Conservation (phyloP, 2,113 vertebrate genomes). For the Heterotilapia buettikoferi region DNA sequence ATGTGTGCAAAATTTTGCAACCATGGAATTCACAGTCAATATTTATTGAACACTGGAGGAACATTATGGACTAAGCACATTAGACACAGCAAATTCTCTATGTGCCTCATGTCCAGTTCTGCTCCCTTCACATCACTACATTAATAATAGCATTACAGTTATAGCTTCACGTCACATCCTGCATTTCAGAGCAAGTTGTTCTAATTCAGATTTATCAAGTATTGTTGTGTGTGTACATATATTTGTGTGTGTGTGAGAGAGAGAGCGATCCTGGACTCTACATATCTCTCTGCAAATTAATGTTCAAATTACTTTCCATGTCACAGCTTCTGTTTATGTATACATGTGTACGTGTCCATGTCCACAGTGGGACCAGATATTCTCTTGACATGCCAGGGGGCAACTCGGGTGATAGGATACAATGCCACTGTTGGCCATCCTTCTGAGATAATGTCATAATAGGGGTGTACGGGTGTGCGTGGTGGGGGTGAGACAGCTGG, state of each 20-base stretch:
- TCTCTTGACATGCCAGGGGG: constrained; percentile 23
- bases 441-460: constrained; percentile 62
- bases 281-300: not conserved
- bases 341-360: not conserved
- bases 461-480: not conserved
- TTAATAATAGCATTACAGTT: not conserved
- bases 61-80: constrained; percentile 12
- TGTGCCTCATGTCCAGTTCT: not conserved
- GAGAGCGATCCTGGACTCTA: not conserved
- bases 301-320: not conserved
- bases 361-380: not conserved
- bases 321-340: not conserved
- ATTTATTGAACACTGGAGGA: not conserved
- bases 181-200: not conserved
- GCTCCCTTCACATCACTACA: constrained; percentile 9
- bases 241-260: not conserved
- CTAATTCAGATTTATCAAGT: not conserved
- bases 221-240: not conserved
- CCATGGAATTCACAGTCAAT: not conserved
- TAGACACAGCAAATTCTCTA: constrained; percentile 5
- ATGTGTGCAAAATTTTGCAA: not conserved
- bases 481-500: constrained; percentile 58
- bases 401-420: constrained; percentile 28
- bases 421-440: constrained; percentile 29
- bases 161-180: not conserved